These are phyloP conservation scores for Pachyramphus minor DNA, from an alignment of 2,113 vertebrate species.

Conservation along the genomic window DNA sequence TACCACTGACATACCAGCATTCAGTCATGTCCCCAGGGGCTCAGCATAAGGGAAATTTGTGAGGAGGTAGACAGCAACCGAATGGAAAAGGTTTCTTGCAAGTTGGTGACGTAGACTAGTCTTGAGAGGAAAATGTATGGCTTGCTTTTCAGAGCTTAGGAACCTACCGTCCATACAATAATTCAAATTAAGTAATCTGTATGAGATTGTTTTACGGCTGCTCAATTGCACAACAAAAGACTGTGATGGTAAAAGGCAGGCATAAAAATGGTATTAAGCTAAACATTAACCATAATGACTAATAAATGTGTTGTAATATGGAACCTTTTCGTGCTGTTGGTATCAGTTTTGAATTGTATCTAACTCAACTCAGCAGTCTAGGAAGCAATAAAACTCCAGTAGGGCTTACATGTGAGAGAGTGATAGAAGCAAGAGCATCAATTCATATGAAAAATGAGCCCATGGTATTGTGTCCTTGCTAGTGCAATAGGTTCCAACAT, in stretches of 20 bases:
- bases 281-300: conserved; percentile 64
- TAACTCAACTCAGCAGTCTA: background rate
- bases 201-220: conserved; percentile 48
- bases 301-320: conserved; percentile 50
- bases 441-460: conserved; percentile 8
- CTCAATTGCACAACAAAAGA: conserved; percentile 54
- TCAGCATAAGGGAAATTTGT: background rate
- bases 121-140: background rate
- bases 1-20: background rate
- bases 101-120: background rate
- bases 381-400: conserved; percentile 30
- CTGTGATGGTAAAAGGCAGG: conserved; percentile 34
- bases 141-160: background rate
- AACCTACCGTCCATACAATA: background rate
- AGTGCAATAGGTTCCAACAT: background rate
- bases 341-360: conserved; percentile 29
- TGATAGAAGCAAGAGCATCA: background rate
- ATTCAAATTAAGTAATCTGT: conserved; percentile 37
- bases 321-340: background rate
- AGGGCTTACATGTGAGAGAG: background rate
- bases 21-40: background rate
- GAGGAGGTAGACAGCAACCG: background rate
- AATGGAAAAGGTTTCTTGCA: background rate
- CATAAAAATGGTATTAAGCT: conserved; percentile 44
- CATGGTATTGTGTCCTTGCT: background rate